Percentiles rank a stretch among this genome's conserved stretches.
These are phyloP conservation scores for Cyaniris semiargus DNA, from an alignment of 2,888 invertebrate species.

Conservation along the genomic window DNA sequence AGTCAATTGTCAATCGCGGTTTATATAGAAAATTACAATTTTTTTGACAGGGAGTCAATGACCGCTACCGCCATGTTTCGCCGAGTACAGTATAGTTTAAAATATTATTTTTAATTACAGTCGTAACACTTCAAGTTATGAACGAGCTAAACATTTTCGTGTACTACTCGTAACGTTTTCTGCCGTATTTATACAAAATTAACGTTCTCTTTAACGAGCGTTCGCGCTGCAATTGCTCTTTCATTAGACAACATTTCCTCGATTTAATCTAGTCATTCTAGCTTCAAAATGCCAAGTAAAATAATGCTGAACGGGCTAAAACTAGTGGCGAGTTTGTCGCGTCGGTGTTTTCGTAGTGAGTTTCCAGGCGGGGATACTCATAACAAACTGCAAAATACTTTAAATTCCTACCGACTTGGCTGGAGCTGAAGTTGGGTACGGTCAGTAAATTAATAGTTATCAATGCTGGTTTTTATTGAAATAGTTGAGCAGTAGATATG, in stretches of 20 bases:
- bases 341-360: conserved; percentile 62
- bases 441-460: background rate
- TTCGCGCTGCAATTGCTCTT: conserved; percentile 39
- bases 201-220: conserved; percentile 35
- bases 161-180: background rate
- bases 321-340: conserved; percentile 43
- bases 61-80: too few species aligned
- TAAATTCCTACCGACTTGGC: conserved; percentile 73
- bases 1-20: too few species aligned
- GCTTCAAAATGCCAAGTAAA: background rate
- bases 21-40: too few species aligned
- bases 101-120: too few species aligned
- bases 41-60: too few species aligned
- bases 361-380: conserved; percentile 59
- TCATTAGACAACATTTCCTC: conserved; percentile 42
- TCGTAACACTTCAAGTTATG: background rate
- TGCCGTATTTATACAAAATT: conserved; percentile 9
- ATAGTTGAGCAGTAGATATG: too few species aligned
- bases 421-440: conserved; percentile 34
- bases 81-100: too few species aligned
- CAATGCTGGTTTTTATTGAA: background rate
- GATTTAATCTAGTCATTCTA: conserved; percentile 43
- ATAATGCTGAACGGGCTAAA: background rate
- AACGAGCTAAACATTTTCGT: background rate
- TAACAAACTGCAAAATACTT: conserved; percentile 75